Percentiles rank a stretch among this genome's conserved stretches.
Conservation (phyloP, 1,140 invertebrate genomes). For the Spodoptera litura region DNA sequence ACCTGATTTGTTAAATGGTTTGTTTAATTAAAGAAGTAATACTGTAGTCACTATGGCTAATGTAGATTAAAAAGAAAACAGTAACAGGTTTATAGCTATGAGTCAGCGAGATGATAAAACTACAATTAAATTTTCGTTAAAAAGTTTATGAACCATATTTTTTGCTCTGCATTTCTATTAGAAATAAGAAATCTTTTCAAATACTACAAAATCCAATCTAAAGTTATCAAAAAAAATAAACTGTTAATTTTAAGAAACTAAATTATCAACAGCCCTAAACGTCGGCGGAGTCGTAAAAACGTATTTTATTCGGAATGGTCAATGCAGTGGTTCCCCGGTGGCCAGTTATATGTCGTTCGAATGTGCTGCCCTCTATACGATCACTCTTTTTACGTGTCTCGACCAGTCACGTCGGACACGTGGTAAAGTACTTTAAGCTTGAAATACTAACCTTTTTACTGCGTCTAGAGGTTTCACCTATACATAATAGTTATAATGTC, state of each 20-base stretch:
- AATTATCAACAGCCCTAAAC: conserved; percentile 7
- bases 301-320: conserved; percentile 58
- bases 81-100: no score
- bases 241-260: background rate
- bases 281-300: conserved; percentile 49
- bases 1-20: no score
- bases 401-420: conserved; percentile 30
- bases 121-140: no score
- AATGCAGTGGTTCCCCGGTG: conserved; percentile 52
- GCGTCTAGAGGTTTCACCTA: background rate
- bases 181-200: no score
- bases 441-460: conserved; percentile 5
- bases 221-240: background rate
- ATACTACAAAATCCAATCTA: background rate
- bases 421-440: conserved; percentile 15
- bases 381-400: conserved; percentile 40
- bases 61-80: no score
- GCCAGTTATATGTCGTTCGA: conserved; percentile 44
- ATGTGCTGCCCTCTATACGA: conserved; percentile 45
- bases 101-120: no score
- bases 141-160: no score
- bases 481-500: background rate
- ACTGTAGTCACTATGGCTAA: no score
- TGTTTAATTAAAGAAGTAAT: no score
- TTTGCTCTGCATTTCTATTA: no score